Percentiles rank a stretch among this genome's conserved stretches.
phyloP scores from a whole-genome alignment of 2,113 vertebrate genomes.

The Terrapene triunguis region DNA sequence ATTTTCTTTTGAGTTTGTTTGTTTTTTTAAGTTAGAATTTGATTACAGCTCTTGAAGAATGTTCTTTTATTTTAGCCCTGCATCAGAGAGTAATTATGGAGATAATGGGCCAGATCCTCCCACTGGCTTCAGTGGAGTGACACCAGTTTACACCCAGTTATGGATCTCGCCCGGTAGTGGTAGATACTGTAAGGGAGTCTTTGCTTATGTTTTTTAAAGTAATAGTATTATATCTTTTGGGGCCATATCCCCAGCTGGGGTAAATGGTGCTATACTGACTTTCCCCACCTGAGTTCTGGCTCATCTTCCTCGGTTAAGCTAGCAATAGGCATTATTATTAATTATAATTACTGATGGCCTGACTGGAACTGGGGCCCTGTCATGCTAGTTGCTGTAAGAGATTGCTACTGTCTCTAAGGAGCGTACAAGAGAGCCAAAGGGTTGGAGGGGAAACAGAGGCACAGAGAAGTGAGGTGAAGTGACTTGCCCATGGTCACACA shows the following conservation, averaged over 20 bases:
- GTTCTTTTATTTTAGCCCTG: neutral
- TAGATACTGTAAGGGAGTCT: neutral
- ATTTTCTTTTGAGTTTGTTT: neutral
- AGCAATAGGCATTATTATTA: neutral
- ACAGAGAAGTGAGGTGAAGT: neutral
- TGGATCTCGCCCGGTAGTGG: neutral
- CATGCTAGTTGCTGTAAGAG: neutral
- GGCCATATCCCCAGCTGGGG: neutral
- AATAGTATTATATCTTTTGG: accelerated
- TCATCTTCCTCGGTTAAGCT: neutral
- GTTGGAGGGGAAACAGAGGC: neutral
- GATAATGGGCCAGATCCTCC: neutral
- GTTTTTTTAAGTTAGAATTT: constrained; percentile 17
- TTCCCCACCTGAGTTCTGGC: neutral
- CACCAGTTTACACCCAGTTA: neutral
- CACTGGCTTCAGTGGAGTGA: neutral
- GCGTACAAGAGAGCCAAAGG: neutral
- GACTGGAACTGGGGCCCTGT: neutral
- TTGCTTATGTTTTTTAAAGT: neutral
- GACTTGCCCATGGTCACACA: neutral
- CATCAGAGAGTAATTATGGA: neutral
- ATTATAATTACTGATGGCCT: neutral
- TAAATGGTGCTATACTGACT: neutral
- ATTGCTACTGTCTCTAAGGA: neutral
- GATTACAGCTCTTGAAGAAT: constrained; percentile 22